Conservation (phyloP, 2,113 vertebrate genomes). For the Piprites chloris region DNA sequence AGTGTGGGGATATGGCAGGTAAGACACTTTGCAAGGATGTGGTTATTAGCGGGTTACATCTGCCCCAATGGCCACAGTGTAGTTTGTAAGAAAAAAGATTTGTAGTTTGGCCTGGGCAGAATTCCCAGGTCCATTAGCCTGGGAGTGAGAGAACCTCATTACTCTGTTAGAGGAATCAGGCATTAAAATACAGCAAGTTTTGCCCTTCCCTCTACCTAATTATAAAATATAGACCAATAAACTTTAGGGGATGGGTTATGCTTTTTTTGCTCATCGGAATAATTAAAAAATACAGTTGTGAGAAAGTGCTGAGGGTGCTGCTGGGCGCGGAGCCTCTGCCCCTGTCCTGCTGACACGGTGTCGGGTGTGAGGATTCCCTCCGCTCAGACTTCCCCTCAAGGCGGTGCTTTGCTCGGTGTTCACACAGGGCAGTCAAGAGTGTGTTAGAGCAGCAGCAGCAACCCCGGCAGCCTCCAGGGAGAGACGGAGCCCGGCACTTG, state of each 20-base stretch:
- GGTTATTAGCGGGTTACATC: not conserved
- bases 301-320: accelerated
- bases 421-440: slow-evolving; percentile 25
- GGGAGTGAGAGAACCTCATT: not conserved
- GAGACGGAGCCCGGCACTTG: not conserved
- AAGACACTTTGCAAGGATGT: not conserved
- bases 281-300: not conserved
- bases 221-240: not conserved
- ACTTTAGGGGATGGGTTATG: not conserved
- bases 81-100: not conserved
- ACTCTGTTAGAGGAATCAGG: not conserved
- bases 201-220: not conserved
- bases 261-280: not conserved
- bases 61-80: not conserved
- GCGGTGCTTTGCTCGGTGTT: not conserved
- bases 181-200: not conserved
- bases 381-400: not conserved
- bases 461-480: not conserved
- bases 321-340: not conserved
- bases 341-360: not conserved
- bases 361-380: not conserved
- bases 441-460: not conserved
- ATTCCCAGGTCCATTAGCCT: not conserved
- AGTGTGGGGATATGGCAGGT: slow-evolving; percentile 19
- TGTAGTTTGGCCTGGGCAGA: not conserved